Evolutionary conservation across 2,888 invertebrate genomes (phyloP).

Genomic region (Agonopterix alstromeriana): DNA sequence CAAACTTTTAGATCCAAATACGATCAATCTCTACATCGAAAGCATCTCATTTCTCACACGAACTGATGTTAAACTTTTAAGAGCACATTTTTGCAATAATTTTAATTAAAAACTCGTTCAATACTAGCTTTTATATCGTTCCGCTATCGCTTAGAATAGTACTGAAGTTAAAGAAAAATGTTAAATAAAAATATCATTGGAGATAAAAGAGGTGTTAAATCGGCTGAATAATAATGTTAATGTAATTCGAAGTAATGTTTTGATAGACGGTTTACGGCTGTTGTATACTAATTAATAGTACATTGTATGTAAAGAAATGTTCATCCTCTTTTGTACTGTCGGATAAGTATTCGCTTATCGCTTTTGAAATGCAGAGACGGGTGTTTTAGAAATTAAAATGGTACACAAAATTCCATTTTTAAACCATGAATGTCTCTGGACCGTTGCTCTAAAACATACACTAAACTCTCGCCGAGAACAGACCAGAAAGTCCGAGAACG

Average conservation of each 20-base stretch:
- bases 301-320: background rate
- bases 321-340: conserved; percentile 1
- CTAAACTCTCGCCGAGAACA: too few species aligned
- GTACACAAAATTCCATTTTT: too few species aligned
- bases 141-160: conserved; percentile 49
- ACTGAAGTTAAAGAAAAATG: conserved; percentile 26
- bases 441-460: too few species aligned
- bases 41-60: conserved; percentile 13
- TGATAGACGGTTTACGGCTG: conserved; percentile 24
- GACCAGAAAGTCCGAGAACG: too few species aligned
- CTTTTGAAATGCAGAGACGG: too few species aligned
- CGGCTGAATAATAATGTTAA: conserved; percentile 30
- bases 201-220: conserved; percentile 25
- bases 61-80: conserved; percentile 22
- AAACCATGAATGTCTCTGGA: too few species aligned
- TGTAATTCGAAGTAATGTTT: conserved; percentile 15
- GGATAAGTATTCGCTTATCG: too few species aligned
- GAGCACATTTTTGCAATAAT: conserved; percentile 43
- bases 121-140: conserved; percentile 60
- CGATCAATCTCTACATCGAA: conserved; percentile 6
- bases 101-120: conserved; percentile 27
- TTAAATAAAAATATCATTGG: conserved; percentile 27
- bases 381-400: too few species aligned
- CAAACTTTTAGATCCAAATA: too few species aligned
- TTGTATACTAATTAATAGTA: conserved; percentile 16